Base-by-base conservation (phyloP, 2,797 vertebrate species). In the Oryzias dopingdopingensis region DNA sequence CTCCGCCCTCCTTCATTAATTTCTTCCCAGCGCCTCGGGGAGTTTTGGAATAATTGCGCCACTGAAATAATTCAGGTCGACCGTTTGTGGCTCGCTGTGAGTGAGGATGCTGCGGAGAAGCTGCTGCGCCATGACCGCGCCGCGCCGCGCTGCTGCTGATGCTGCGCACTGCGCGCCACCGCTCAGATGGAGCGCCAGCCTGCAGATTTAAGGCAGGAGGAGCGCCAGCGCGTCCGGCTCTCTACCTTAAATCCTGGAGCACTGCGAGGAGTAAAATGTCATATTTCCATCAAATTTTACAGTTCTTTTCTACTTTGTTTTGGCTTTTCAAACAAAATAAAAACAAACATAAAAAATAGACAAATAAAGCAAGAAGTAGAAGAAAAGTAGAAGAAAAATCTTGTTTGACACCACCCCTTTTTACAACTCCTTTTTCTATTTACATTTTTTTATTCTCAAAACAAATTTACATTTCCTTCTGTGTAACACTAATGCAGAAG, bases 11-110 rank as follows among this genome's bases (percentile, higher is more conserved):
- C 69, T 80, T 84, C 82, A 48, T 85, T 86, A 83, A 83, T 81
- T 74, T 60, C 64, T 74, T 62, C 48, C 44, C 51, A 68, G 62
- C 22, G 71, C 88, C 86, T 77, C 73, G n/a, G 88, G 88, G 83
- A 73, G 42, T 79, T 68, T 56, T 29, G n/a, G 61, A 82, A 87
- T 90, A 90, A 89, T 88, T 88, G 81, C 77, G 71, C 60, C 59
- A 50, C 75, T 72, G 67, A 72, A 75, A 80, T 76, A 82, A 92
- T 90, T 83, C 49, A 82, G 91, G 90, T 91, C 87, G 90, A 5
- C 79, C 74, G 17, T 6, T 26, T 59, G 12, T 56, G 65, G 43
- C 65, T 29, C n/a, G 17, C 52, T 48, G 29, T 56, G 67, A 45
- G 71, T 18, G 59, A 8, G 17, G 70, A 7, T 65, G 81, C 37